Evolutionary conservation across 2,888 invertebrate species (phyloP).

Genomic region (Eupithecia pulchellata): DNA sequence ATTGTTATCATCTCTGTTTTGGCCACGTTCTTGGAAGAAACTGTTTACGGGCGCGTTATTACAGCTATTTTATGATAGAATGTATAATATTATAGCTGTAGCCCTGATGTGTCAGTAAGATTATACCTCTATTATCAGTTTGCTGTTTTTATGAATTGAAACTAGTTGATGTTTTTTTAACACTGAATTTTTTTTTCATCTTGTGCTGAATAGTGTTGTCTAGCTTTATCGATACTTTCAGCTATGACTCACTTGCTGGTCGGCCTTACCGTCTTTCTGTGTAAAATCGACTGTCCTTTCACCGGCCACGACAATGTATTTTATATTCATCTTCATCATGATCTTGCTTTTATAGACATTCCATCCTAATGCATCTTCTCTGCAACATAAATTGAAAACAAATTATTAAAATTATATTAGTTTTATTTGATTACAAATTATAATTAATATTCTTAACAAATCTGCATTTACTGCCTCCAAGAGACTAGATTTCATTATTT

Average conservation of each 20-base stretch:
- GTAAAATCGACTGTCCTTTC: conserved; percentile 21
- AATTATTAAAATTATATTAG: background rate
- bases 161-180: background rate
- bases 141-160: background rate
- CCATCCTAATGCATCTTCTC: background rate
- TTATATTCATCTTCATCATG: conserved; percentile 43
- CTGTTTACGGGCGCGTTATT: background rate
- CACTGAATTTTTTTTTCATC: background rate
- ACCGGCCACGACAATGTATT: conserved; percentile 33
- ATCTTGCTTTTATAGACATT: conserved; percentile 36
- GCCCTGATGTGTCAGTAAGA: background rate
- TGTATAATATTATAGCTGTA: background rate
- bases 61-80: background rate
- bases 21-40: conserved; percentile 14
- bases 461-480: background rate
- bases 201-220: background rate
- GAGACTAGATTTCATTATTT: background rate
- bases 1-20: conserved; percentile 38
- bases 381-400: background rate
- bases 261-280: conserved; percentile 9
- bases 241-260: background rate
- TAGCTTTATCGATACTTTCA: background rate
- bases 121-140: background rate
- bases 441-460: background rate
- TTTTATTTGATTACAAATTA: background rate